Percentiles rank a stretch among this genome's conserved stretches.
Conservation (phyloP, 37 sponge, comb jelly and placozoan genomes). For the Spongia lamella region DNA sequence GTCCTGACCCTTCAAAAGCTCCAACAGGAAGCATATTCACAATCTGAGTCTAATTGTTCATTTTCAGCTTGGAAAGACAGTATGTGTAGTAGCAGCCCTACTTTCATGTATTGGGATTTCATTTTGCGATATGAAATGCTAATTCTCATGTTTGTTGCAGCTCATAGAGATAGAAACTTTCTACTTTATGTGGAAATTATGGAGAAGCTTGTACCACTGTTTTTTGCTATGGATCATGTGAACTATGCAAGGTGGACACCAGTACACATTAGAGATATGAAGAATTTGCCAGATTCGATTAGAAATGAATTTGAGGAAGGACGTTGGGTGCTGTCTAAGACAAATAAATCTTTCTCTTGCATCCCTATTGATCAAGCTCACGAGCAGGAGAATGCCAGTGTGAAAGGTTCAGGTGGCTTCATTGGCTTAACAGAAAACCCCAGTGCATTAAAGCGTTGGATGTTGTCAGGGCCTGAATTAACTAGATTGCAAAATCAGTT, state of each 20-base stretch:
- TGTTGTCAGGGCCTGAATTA: background rate
- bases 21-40: background rate
- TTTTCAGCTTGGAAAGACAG: background rate
- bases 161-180: background rate
- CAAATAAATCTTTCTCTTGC: slow-evolving; percentile 17
- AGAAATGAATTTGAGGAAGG: slow-evolving; percentile 22
- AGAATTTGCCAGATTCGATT: slow-evolving; percentile 11
- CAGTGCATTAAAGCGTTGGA: slow-evolving; percentile 16
- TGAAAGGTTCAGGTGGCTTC: slow-evolving; percentile 20
- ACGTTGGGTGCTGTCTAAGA: slow-evolving; percentile 28
- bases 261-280: slow-evolving; percentile 35
- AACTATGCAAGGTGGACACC: slow-evolving; percentile 27
- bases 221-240: slow-evolving; percentile 34
- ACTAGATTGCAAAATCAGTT: background rate
- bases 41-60: background rate
- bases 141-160: background rate
- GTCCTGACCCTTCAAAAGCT: background rate
- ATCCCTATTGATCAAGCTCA: slow-evolving; percentile 37
- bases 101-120: background rate
- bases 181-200: slow-evolving; percentile 2
- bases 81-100: no score
- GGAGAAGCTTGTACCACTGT: slow-evolving; percentile 13
- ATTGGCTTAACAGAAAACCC: slow-evolving; percentile 37
- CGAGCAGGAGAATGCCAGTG: slow-evolving; percentile 27
- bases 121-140: background rate